These are phyloP conservation scores for Trypoxylon attenuatum DNA, from an alignment of 2,888 invertebrate species.

Conservation along the genomic window DNA sequence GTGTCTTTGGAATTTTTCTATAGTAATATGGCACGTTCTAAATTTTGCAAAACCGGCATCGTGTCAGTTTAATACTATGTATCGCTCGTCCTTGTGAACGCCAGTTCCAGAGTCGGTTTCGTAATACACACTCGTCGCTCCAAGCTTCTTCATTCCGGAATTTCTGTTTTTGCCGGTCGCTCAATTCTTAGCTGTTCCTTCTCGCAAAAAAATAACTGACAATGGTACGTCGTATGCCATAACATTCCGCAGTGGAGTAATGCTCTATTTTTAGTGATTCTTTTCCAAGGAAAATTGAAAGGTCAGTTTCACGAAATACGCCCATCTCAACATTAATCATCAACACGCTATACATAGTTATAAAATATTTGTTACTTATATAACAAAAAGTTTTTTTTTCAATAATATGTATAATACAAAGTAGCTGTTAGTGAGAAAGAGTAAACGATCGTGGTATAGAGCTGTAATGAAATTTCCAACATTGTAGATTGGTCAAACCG, in stretches of 20 bases:
- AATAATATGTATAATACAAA: too few relatives aligned
- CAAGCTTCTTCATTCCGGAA: conserved; percentile 3
- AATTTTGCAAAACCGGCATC: background rate
- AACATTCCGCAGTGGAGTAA: background rate
- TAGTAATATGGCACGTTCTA: background rate
- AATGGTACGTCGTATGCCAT: background rate
- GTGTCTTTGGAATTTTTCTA: background rate
- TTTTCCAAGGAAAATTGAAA: too few relatives aligned
- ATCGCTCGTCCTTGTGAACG: conserved; percentile 24
- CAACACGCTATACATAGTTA: too few relatives aligned
- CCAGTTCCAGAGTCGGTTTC: conserved; percentile 31
- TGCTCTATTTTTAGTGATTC: background rate
- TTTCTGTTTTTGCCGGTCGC: background rate
- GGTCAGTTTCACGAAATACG: too few relatives aligned
- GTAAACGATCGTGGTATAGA: too few relatives aligned
- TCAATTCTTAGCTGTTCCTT: background rate
- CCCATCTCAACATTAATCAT: too few relatives aligned
- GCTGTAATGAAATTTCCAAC: too few relatives aligned
- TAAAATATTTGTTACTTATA: too few relatives aligned
- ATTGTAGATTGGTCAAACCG: too few relatives aligned
- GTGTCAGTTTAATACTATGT: conserved; percentile 21
- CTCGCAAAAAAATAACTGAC: background rate
- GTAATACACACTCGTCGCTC: conserved; percentile 18
- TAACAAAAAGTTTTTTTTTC: too few relatives aligned
- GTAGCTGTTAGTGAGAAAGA: too few relatives aligned